phyloP scores from a whole-genome alignment of 2,888 invertebrate genomes.

The Amphimallon solstitiale region DNA sequence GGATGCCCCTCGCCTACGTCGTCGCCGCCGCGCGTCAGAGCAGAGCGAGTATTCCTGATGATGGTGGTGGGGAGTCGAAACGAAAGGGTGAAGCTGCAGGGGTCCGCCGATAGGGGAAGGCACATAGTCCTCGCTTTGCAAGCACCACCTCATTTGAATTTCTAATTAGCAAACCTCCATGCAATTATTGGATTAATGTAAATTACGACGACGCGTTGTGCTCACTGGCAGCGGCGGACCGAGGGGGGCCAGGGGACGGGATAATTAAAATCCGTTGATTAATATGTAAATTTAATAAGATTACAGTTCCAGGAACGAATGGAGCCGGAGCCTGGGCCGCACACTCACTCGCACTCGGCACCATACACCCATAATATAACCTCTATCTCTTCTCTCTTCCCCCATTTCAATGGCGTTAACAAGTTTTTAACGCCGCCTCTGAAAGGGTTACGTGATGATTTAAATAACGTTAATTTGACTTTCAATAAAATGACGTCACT shows the following conservation, averaged over 20 bases:
- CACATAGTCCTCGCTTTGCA: slow-evolving; percentile 65
- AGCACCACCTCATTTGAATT: slow-evolving; percentile 90
- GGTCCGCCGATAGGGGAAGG: slow-evolving; percentile 37
- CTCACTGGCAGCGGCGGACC: slow-evolving; percentile 60
- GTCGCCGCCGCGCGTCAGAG: slow-evolving; percentile 22
- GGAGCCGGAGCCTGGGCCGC: slow-evolving; percentile 49
- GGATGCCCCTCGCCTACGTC: slow-evolving; percentile 34
- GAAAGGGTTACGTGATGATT: slow-evolving; percentile 45
- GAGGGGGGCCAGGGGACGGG: slow-evolving; percentile 67
- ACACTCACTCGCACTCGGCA: slow-evolving; percentile 2
- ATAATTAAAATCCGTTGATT: slow-evolving; percentile 98
- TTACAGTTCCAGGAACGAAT: slow-evolving; percentile 93
- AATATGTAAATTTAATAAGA: slow-evolving; percentile 99
- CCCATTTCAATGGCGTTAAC: slow-evolving; percentile 52
- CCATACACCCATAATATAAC: slow-evolving; percentile 24
- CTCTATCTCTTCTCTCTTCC: slow-evolving; percentile 44
- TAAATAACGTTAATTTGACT: slow-evolving; percentile 47
- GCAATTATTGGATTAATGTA: slow-evolving; percentile 95
- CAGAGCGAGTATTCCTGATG: slow-evolving; percentile 29
- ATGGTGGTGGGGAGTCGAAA: slow-evolving; percentile 38
- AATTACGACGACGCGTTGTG: slow-evolving; percentile 82
- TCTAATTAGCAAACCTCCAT: slow-evolving; percentile 92
- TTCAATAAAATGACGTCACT: slow-evolving; percentile 41
- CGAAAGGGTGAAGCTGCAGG: slow-evolving; percentile 53
- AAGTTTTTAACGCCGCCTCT: slow-evolving; percentile 47